Percentiles rank a stretch among this genome's conserved stretches.
phyloP scores from a whole-genome alignment of 2,888 invertebrate species.

The Zaprionus bogoriensis region DNA sequence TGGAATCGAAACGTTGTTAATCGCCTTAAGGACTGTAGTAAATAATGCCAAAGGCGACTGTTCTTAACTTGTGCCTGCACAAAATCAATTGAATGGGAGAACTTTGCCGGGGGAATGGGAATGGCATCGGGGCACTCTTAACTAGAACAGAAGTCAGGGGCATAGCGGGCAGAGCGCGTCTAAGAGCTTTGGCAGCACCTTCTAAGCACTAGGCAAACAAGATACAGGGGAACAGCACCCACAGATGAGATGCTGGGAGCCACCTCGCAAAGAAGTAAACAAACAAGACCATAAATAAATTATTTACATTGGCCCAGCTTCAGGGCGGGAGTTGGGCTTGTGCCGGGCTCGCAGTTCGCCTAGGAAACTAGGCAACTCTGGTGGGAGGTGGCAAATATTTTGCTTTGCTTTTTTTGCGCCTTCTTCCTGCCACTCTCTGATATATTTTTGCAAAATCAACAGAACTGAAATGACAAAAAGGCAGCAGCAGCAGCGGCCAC shows the following conservation, averaged over 20 bases:
- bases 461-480: constrained; percentile 77
- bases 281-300: constrained; percentile 74
- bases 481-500: constrained; percentile 43
- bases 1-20: constrained; percentile 55
- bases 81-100: constrained; percentile 65
- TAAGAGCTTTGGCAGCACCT: constrained; percentile 55
- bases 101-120: background rate
- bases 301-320: constrained; percentile 61
- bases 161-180: background rate
- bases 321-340: background rate
- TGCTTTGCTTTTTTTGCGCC: constrained; percentile 5
- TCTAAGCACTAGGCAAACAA: constrained; percentile 68
- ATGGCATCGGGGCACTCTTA: background rate
- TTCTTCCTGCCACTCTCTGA: constrained; percentile 6
- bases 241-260: constrained; percentile 11
- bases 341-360: too few relatives aligned
- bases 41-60: constrained; percentile 55
- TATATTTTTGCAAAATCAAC: constrained; percentile 72
- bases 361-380: constrained; percentile 26
- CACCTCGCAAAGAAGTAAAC: constrained; percentile 56
- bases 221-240: constrained; percentile 3
- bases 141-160: constrained; percentile 17
- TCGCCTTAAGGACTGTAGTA: constrained; percentile 66
- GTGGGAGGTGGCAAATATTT: constrained; percentile 49
- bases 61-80: constrained; percentile 39